These are phyloP conservation scores for Hybognathus amarus DNA, from an alignment of 2,797 vertebrate species.

Conservation along the genomic window DNA sequence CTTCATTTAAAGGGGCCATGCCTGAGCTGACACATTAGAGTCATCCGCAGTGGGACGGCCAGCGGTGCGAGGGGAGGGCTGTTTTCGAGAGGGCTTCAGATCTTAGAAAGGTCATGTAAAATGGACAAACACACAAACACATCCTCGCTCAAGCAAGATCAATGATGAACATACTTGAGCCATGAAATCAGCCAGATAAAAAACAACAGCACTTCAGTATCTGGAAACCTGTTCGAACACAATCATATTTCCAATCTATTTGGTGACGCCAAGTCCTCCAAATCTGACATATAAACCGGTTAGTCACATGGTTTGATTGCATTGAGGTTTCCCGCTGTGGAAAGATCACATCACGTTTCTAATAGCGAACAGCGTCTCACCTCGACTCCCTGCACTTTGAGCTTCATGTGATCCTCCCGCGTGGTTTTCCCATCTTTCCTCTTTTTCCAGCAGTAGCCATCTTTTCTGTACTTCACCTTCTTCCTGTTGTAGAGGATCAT, in stretches of 20 bases:
- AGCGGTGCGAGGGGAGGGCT: not conserved
- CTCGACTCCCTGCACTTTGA: slow-evolving; percentile 98
- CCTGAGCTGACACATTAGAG: slow-evolving; percentile 48
- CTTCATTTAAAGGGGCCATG: slow-evolving; percentile 44
- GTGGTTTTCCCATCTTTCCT: slow-evolving; percentile 98
- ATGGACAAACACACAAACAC: slow-evolving; percentile 17
- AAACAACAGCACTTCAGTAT: not conserved
- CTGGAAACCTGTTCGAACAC: not conserved
- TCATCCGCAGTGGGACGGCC: slow-evolving; percentile 28
- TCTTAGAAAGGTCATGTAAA: slow-evolving; percentile 36
- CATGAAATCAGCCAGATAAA: not conserved
- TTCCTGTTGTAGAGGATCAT: slow-evolving; percentile 99
- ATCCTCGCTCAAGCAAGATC: not conserved
- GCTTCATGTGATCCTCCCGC: slow-evolving; percentile 97
- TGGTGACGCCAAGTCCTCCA: not conserved
- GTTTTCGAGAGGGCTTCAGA: not conserved
- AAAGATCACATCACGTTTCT: not conserved
- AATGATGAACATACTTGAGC: not conserved
- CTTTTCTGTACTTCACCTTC: slow-evolving; percentile 98
- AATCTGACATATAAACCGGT: not conserved
- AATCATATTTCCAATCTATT: not conserved
- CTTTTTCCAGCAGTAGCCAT: slow-evolving; percentile 99
- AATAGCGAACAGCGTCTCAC: slow-evolving; percentile 74
- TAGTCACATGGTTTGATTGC: not conserved
- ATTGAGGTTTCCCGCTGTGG: not conserved